phyloP scores from a whole-genome alignment of 2,797 vertebrate genomes.

The Peromyscus eremicus region DNA sequence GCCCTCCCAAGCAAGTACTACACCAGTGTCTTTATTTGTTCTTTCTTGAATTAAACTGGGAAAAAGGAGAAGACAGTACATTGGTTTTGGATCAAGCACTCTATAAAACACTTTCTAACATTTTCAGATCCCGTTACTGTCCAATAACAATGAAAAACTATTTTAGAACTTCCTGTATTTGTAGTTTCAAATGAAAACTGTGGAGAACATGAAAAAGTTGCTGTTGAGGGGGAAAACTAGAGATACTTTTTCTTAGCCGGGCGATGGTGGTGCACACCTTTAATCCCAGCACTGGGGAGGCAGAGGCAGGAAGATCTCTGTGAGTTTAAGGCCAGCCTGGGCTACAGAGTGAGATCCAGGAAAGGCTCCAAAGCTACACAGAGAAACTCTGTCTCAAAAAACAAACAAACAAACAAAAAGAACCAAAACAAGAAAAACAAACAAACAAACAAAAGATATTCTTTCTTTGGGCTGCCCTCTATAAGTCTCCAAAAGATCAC shows the following conservation, averaged over 20 bases:
- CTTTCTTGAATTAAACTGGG: background rate
- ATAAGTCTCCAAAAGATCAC: background rate
- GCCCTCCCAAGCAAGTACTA: background rate
- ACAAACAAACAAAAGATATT: background rate
- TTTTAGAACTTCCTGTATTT: constrained; percentile 35
- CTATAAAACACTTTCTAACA: background rate
- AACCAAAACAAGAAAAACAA: too few species aligned
- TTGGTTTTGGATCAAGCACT: background rate
- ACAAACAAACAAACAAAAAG: too few species aligned
- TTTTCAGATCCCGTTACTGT: background rate
- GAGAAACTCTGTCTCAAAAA: too few species aligned
- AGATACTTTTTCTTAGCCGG: background rate
- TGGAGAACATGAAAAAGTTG: background rate
- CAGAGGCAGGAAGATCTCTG: too few species aligned
- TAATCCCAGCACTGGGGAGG: too few species aligned
- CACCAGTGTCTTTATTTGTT: background rate
- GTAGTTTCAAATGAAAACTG: background rate
- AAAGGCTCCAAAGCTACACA: too few species aligned
- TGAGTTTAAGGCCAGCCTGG: too few species aligned
- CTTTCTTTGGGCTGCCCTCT: background rate
- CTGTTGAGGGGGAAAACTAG: background rate
- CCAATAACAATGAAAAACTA: background rate
- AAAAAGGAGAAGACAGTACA: background rate
- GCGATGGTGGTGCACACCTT: background rate
- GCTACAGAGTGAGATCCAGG: too few species aligned